These are phyloP conservation scores for Anoura caudifer DNA, from an alignment of 2,113 vertebrate species.

Conservation along the genomic window DNA sequence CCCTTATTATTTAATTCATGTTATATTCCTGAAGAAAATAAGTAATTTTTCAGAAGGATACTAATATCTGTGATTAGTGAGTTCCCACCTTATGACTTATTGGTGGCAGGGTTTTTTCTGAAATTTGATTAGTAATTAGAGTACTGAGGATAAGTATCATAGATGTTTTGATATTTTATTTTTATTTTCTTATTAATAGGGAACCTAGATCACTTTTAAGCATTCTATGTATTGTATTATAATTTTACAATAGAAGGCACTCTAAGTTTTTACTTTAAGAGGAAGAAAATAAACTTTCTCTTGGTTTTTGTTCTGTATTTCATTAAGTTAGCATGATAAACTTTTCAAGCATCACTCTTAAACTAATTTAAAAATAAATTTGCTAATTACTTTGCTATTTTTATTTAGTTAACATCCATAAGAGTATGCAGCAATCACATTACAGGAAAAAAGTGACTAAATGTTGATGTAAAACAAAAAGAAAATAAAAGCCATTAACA, in stretches of 20 bases:
- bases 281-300: neutral
- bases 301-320: neutral
- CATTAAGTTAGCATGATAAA: neutral
- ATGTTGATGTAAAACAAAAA: conserved; percentile 1
- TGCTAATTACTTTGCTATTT: neutral
- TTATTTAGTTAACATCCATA: conserved; percentile 35
- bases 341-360: neutral
- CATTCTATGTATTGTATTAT: neutral
- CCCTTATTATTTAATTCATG: neutral
- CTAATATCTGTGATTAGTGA: neutral
- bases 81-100: neutral
- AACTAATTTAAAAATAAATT: conserved; percentile 12
- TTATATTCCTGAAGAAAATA: neutral
- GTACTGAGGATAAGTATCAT: neutral
- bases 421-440: conserved; percentile 44
- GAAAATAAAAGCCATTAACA: conserved; percentile 42
- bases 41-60: conserved; percentile 11
- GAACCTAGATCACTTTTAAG: neutral
- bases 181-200: neutral
- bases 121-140: neutral
- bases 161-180: neutral
- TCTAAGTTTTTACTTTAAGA: neutral
- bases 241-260: neutral
- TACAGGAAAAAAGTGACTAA: conserved; percentile 47
- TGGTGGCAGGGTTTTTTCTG: neutral